Conservation (phyloP, 2,888 invertebrate species). For the Caenorhabditis afra region DNA sequence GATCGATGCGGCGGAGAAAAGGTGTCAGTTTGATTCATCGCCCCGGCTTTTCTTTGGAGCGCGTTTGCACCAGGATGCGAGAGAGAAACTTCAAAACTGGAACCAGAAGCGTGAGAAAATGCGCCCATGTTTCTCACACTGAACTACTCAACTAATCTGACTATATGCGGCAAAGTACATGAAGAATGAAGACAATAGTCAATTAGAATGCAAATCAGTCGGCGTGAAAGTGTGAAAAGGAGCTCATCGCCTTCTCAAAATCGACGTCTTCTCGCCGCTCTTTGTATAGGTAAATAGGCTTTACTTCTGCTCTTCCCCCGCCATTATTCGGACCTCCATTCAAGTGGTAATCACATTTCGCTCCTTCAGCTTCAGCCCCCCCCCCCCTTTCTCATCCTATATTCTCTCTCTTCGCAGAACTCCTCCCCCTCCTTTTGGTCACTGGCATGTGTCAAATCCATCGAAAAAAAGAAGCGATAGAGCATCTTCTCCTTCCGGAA, state of each 20-base stretch:
- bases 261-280: neutral
- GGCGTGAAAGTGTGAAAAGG: neutral
- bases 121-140: neutral
- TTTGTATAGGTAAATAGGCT: constrained; percentile 7
- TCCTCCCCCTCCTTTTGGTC: neutral
- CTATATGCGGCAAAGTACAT: neutral
- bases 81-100: too few species aligned
- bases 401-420: neutral
- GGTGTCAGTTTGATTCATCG: constrained; percentile 5
- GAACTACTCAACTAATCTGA: neutral
- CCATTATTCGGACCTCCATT: constrained; percentile 4
- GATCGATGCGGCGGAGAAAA: neutral
- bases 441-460: too few species aligned
- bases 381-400: too few species aligned
- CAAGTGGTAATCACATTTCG: constrained; percentile 8
- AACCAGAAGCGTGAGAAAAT: too few species aligned
- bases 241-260: neutral
- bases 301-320: neutral
- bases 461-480: too few species aligned
- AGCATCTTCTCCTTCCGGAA: neutral
- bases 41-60: neutral
- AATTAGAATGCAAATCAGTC: constrained; percentile 27
- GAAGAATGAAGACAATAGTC: constrained; percentile 21
- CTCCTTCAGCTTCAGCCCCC: too few species aligned
- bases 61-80: too few species aligned